Conservation (phyloP, 2,888 invertebrate genomes). For the Thymelicus sylvestris region DNA sequence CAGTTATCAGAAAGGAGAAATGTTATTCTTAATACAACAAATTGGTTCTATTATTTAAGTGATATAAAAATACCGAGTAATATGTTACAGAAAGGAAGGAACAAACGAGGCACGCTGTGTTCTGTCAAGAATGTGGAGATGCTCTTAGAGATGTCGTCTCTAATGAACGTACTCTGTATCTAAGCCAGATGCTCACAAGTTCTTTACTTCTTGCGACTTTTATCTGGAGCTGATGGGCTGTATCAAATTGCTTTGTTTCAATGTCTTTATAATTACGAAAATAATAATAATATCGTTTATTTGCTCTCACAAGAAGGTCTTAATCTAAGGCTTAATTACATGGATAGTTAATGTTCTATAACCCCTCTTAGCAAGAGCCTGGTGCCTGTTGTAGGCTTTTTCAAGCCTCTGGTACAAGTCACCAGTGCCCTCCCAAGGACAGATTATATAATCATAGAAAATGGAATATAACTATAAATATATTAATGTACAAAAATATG, state of each 20-base stretch:
- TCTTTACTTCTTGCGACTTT: slow-evolving; percentile 34
- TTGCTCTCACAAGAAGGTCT: too few species aligned
- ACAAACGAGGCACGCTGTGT: slow-evolving; percentile 39
- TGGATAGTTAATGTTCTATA: too few species aligned
- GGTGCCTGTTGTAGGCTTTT: too few species aligned
- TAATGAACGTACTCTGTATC: slow-evolving; percentile 35
- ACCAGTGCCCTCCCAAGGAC: too few species aligned
- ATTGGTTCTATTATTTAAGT: slow-evolving; percentile 48
- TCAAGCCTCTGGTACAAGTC: too few species aligned
- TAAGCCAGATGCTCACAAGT: slow-evolving; percentile 36
- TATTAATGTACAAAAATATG: too few species aligned
- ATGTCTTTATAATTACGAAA: not conserved
- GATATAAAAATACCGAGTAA: slow-evolving; percentile 32
- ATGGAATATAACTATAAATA: too few species aligned
- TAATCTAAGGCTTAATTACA: too few species aligned
- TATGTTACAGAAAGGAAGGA: slow-evolving; percentile 55
- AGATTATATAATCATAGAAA: too few species aligned
- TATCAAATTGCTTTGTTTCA: slow-evolving; percentile 23
- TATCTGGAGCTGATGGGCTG: slow-evolving; percentile 30
- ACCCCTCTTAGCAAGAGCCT: too few species aligned
- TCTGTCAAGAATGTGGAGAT: slow-evolving; percentile 35
- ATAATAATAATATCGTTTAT: too few species aligned
- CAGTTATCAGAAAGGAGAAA: slow-evolving; percentile 48
- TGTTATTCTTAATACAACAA: slow-evolving; percentile 51
- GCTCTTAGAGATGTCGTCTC: slow-evolving; percentile 33